Base-by-base conservation (phyloP, 2,797 vertebrate genomes). In the Mastacembelus armatus region DNA sequence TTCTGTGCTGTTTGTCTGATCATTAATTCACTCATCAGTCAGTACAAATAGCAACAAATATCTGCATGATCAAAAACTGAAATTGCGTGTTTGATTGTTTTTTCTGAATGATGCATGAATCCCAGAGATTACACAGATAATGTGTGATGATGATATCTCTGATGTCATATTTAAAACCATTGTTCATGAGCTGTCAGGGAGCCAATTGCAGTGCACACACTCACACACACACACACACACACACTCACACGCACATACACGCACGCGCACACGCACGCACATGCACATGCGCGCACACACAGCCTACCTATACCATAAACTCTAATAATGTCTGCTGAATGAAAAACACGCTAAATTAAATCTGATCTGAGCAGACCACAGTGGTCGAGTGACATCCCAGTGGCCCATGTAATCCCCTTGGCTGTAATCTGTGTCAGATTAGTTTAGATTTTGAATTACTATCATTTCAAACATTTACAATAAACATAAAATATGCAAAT, bases 381-480 rank as follows among this genome's bases (percentile, higher is more conserved):
- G 32, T 66, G 70, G 70, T 66, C 45, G 1, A 84, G 78, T 66
- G 61, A 80, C 76, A 71, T 89, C 89, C 89, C 85, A 82, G 30
- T 70, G 81, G 87, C 62, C 85, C 62, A 55, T 88, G 72, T 91
- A 90, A 92, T 90, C 89, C 81, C 84, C 47, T 84, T 74, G 84
- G 78, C 85, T 88, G 85, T 91, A 91, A 92, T 92, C 88, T 90
- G 85, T 78, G 84, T 80, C 88, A 88, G 88, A 90, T 92, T 91
- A 91, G 84, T 88, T 85, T 63, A 84, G 81, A 88, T 86, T 88
- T 82, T 69, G 58, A 77, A 85, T 86, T 81, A 77, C 66, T 77
- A 88, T 71, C 56, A 1, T 83, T 85, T 85, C 74, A 78, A 77
- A 86, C 49, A 62, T n/a, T n/a, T n/a, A n/a, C n/a, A n/a, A n/a